phyloP scores from a whole-genome alignment of 35 echinoderm and acorn worm genomes.

The Heliocidaris erythrogramma region DNA sequence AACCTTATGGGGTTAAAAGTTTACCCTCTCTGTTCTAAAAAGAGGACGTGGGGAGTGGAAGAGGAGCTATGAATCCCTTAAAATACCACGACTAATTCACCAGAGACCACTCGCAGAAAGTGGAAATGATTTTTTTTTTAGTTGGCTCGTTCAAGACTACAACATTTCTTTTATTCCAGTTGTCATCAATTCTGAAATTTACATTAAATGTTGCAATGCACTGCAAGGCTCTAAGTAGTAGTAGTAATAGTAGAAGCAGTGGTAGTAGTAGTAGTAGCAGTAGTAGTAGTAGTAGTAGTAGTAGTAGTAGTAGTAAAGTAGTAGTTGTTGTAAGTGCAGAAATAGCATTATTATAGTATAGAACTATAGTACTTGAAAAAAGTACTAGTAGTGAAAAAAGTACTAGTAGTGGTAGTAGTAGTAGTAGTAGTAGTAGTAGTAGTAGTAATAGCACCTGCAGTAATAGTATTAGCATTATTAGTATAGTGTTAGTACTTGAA shows the following conservation, averaged over 20 bases:
- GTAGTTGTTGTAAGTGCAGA: too few species aligned
- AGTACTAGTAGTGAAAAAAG: background rate
- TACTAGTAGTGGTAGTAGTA: background rate
- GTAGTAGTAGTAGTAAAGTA: too few species aligned
- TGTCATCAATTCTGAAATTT: background rate
- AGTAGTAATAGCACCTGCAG: background rate
- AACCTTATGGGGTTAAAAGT: conserved; percentile 20
- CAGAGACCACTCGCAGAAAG: background rate
- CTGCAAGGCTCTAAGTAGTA: background rate
- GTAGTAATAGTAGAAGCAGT: background rate
- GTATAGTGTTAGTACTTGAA: background rate
- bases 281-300: background rate
- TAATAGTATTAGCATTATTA: background rate
- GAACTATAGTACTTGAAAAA: too few species aligned
- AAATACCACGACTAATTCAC: background rate
- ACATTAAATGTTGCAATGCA: too few species aligned
- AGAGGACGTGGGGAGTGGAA: background rate
- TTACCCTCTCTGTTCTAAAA: background rate
- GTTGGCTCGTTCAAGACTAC: background rate
- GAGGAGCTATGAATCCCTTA: background rate
- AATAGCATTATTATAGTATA: too few species aligned
- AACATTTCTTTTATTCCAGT: background rate
- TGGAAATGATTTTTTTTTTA: background rate
- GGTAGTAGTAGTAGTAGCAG: background rate
- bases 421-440: background rate